A percentile compares a stretch with the other conserved stretches of the same genome.
Evolutionary conservation across 2,113 vertebrate genomes (phyloP).

Genomic region (Coryphaenoides rupestris): DNA sequence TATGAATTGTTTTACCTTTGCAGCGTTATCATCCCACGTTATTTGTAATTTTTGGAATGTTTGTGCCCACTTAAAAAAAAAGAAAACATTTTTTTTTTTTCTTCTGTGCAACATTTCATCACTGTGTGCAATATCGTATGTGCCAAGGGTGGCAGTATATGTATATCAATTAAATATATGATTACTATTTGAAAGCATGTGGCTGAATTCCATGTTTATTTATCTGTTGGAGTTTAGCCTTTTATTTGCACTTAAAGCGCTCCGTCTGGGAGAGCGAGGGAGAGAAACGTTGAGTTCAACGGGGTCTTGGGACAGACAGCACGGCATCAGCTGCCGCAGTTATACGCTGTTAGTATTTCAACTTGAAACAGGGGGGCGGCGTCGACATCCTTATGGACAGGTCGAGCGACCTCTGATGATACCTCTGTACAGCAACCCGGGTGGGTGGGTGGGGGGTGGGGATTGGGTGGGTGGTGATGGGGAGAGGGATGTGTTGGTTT

Average conservation of each 20-base stretch:
- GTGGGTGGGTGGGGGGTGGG: conserved; percentile 28
- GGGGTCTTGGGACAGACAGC: conserved; percentile 50
- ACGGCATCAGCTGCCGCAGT: conserved; percentile 23
- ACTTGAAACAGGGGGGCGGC: conserved; percentile 58
- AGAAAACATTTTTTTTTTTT: conserved; percentile 49
- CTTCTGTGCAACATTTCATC: conserved; percentile 78
- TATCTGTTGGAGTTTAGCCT: conserved; percentile 68
- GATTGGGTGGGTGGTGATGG: conserved; percentile 35
- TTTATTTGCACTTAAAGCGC: conserved; percentile 70
- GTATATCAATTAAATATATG: conserved; percentile 82
- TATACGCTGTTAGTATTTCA: conserved; percentile 51
- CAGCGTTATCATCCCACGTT: conserved; percentile 77
- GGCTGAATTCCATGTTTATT: conserved; percentile 78
- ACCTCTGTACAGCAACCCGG: not conserved
- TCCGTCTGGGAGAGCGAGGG: conserved; percentile 56
- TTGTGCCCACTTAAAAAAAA: conserved; percentile 62
- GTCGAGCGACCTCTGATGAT: too few species aligned
- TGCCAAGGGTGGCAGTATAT: conserved; percentile 82
- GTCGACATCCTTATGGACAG: too few species aligned
- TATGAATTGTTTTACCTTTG: conserved; percentile 63
- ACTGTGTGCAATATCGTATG: conserved; percentile 82
- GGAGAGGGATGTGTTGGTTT: conserved; percentile 25
- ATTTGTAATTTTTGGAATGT: conserved; percentile 74
- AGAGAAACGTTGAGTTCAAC: conserved; percentile 32
- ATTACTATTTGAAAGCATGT: conserved; percentile 81